Percentiles rank a stretch among this genome's conserved stretches.
Conservation (phyloP, 2,113 vertebrate species). For the Cololabis saira region DNA sequence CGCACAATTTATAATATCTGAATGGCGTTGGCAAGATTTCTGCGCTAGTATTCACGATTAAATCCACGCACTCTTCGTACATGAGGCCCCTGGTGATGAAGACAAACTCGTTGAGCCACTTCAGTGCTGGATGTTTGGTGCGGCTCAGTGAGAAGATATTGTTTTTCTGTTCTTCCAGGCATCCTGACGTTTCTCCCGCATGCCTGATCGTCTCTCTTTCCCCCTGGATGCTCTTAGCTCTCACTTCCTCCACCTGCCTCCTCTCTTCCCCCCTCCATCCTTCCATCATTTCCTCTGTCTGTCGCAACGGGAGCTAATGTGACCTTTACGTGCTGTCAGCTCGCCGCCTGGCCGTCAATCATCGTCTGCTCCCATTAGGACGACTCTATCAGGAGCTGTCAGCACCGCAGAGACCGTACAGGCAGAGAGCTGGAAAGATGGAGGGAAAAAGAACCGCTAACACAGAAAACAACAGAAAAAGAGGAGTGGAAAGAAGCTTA, state of each 20-base stretch:
- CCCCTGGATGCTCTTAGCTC: not conserved
- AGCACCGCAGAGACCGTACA: slow-evolving; percentile 3
- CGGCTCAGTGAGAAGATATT: slow-evolving; percentile 8
- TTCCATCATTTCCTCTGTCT: slow-evolving; percentile 16
- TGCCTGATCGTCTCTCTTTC: slow-evolving; percentile 25
- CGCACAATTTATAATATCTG: too few species aligned
- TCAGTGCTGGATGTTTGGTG: not conserved
- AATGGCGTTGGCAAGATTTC: too few species aligned
- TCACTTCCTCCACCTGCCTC: slow-evolving; percentile 13
- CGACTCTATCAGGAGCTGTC: slow-evolving; percentile 74
- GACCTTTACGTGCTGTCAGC: slow-evolving; percentile 78
- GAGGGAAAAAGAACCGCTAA: too few species aligned
- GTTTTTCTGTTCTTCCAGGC: not conserved
- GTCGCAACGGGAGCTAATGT: slow-evolving; percentile 69
- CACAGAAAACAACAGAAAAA: too few species aligned
- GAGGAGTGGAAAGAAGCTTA: too few species aligned
- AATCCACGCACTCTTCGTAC: too few species aligned
- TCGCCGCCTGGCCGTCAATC: slow-evolving; percentile 68
- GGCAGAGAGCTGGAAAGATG: too few species aligned
- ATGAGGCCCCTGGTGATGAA: too few species aligned
- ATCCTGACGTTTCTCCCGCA: slow-evolving; percentile 52
- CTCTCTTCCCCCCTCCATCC: slow-evolving; percentile 18
- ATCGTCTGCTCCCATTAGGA: slow-evolving; percentile 72
- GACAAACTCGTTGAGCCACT: too few species aligned
- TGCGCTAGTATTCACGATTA: too few species aligned